Evolutionary conservation across 2,888 invertebrate species (phyloP).

Genomic region (Cylloceria caligata): DNA sequence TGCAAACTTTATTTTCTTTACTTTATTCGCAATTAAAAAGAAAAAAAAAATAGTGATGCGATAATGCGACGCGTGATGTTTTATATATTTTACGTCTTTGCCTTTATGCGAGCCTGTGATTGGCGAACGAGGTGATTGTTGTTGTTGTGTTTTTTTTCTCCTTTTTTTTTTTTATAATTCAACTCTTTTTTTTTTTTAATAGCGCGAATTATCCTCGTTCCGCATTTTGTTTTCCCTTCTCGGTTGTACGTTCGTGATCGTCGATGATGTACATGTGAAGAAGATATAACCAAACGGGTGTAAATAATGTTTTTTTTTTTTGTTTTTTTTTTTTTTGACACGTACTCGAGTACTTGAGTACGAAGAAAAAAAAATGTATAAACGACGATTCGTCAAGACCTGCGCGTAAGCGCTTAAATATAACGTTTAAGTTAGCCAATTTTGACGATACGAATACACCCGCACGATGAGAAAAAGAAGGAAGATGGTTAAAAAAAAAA

Average conservation of each 20-base stretch:
- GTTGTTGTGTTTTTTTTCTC: no score
- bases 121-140: constrained; percentile 67
- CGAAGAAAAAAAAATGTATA: neutral
- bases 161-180: constrained; percentile 29
- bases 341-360: constrained; percentile 4
- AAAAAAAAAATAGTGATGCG: constrained; percentile 12
- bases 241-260: constrained; percentile 5
- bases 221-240: constrained; percentile 31
- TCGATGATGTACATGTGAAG: constrained; percentile 7
- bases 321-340: neutral
- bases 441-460: constrained; percentile 72
- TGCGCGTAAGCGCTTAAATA: constrained; percentile 28
- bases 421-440: constrained; percentile 73
- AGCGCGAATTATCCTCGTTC: constrained; percentile 61
- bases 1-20: neutral
- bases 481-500: neutral
- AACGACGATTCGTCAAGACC: constrained; percentile 1
- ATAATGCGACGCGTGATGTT: constrained; percentile 24
- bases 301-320: constrained; percentile 41
- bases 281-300: constrained; percentile 40
- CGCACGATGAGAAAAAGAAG: constrained; percentile 11
- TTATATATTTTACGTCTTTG: constrained; percentile 58
- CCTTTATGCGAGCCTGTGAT: constrained; percentile 66
- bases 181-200: constrained; percentile 48
- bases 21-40: neutral